Conservation (phyloP, 2,888 invertebrate species). For the Onchidella celtica region DNA sequence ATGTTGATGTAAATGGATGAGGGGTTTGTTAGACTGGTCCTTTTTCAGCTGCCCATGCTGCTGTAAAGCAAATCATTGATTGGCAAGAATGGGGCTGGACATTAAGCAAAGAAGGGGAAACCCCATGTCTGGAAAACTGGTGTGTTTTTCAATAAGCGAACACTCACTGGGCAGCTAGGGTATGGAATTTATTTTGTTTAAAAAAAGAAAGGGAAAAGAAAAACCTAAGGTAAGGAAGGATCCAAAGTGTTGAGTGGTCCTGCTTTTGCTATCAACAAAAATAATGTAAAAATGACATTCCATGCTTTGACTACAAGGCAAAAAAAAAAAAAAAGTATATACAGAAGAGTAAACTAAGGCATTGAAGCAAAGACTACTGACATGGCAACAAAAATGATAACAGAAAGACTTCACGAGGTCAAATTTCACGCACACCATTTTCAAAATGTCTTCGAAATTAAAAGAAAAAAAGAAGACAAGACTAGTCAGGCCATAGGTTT, state of each 20-base stretch:
- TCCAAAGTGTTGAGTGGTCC: background rate
- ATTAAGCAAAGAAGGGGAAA: no score
- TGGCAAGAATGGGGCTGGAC: no score
- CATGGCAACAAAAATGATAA: conserved; percentile 40
- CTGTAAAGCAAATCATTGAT: no score
- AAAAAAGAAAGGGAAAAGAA: background rate
- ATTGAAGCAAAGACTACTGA: conserved; percentile 52
- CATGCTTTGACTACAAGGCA: conserved; percentile 29
- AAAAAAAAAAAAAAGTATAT: conserved; percentile 24
- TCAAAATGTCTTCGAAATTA: background rate
- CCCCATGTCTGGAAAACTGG: no score
- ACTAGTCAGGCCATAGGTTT: conserved; percentile 13
- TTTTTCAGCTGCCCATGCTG: no score
- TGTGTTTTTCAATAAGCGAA: no score
- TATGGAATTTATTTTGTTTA: no score
- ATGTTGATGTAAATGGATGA: no score
- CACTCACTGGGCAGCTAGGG: no score
- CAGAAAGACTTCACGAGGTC: conserved; percentile 28
- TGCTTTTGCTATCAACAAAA: conserved; percentile 12
- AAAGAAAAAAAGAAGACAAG: background rate
- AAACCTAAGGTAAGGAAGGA: background rate
- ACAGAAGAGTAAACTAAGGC: conserved; percentile 27
- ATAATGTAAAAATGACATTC: conserved; percentile 23
- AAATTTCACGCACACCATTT: conserved; percentile 13
- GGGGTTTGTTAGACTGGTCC: no score